Base-by-base conservation (phyloP, 2,113 vertebrate species). In the Sinocyclocheilus rhinocerous region DNA sequence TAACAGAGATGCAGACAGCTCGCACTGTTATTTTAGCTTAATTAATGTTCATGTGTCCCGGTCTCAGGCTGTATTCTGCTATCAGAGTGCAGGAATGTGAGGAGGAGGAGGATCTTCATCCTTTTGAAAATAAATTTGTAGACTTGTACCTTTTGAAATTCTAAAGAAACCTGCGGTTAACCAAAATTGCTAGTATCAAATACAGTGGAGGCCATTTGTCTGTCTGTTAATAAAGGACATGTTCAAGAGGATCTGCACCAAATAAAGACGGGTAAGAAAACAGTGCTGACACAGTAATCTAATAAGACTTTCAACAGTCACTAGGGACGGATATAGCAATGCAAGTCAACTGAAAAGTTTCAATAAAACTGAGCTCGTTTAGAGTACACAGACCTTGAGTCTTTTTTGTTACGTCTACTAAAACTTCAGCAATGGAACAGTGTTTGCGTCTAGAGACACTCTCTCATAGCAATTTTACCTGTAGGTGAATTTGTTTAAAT, bases 11-110 rank as follows among this genome's bases (percentile, higher is more conserved):
- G 45, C 65, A 86, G 79, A 69, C 67, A 45, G 26, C 52, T 84
- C 50, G 57, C 42, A 13, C 86, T 89, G 86, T 87, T 86, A 76
- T 80, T 85, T 77, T 50, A 67, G 70, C 45, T 84, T 80, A 85
- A 86, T 85, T 86, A 87, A 86, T 82, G 86, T 76, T 89, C 86
- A 85, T 72, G 50, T 81, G 81, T 80, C 52, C 39, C 7, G 12
- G 12, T 69, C 69, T 76, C 79, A 12, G 65, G 7, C 48, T 82
- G 83, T 59, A 76, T 69, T 85, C 55, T 63, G 6, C 15, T 72
- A 12, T 52, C 67, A 86, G 26, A 59, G 73, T 2, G 67, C 52
- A 57, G n/a, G 52, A 33, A 61, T 72, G 63, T 80, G 33, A 77
- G 22, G 24, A 84, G 29, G 29, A 18, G 6, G 42, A 45, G 1